Evolutionary conservation across 2,113 vertebrate genomes (phyloP).

Genomic region (Hemichromis elongatus): DNA sequence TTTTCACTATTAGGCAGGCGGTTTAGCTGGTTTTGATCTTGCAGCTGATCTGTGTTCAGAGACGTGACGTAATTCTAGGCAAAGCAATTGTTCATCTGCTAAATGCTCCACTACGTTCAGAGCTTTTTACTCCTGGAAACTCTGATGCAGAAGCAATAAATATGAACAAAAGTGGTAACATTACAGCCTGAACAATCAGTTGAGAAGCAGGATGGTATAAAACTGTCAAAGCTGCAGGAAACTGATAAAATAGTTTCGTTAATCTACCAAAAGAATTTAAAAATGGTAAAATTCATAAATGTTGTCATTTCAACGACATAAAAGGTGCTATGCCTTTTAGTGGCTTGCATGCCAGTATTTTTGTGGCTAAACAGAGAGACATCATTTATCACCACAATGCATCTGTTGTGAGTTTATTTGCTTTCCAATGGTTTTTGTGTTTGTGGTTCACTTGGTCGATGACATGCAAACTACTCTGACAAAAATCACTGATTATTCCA

Average conservation of each 20-base stretch:
- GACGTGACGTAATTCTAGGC: not conserved
- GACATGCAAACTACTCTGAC: not conserved
- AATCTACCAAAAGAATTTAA: not conserved
- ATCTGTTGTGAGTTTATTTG: constrained; percentile 58
- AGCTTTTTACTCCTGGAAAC: not conserved
- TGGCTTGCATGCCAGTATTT: not conserved
- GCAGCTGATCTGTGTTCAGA: not conserved
- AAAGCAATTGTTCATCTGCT: not conserved
- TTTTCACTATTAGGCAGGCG: not conserved
- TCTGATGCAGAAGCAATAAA: not conserved
- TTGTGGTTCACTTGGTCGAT: not conserved
- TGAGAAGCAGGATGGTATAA: not conserved
- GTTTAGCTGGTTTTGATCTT: not conserved
- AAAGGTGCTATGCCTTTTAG: not conserved
- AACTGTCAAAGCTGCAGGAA: not conserved
- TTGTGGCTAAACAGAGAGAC: not conserved
- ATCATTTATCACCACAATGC: constrained; percentile 21
- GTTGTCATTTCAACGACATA: not conserved
- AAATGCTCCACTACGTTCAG: not conserved
- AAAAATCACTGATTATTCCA: constrained; percentile 1
- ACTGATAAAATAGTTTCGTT: not conserved
- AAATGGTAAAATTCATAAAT: not conserved
- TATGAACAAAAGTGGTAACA: not conserved
- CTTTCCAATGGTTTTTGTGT: constrained; percentile 17
- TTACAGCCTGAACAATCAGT: not conserved